Percentiles rank a stretch among this genome's conserved stretches.
These are phyloP conservation scores for Epinotia demarniana DNA, from an alignment of 2,888 invertebrate species.

Conservation along the genomic window DNA sequence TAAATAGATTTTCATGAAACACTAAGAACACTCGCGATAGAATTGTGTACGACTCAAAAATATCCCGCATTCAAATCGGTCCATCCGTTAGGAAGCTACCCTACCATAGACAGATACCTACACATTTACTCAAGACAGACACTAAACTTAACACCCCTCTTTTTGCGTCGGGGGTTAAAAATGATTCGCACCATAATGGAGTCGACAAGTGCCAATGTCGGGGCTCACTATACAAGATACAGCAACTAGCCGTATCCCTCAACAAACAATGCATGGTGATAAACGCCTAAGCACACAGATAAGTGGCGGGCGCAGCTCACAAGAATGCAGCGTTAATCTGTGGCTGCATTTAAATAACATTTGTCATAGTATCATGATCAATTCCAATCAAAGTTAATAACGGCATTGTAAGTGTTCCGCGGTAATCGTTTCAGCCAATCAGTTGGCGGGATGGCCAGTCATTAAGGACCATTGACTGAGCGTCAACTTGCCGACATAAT, in stretches of 20 bases:
- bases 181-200: too few species aligned
- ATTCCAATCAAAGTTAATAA: conserved; percentile 54
- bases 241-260: neutral
- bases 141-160: too few species aligned
- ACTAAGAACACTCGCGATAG: too few species aligned
- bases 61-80: too few species aligned
- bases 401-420: conserved; percentile 41
- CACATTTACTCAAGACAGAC: too few species aligned
- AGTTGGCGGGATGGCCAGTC: conserved; percentile 61
- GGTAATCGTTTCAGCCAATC: conserved; percentile 62
- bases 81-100: too few species aligned
- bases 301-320: conserved; percentile 24
- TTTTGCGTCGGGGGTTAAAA: too few species aligned
- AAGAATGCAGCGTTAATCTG: conserved; percentile 42
- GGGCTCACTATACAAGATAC: neutral
- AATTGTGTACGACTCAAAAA: too few species aligned
- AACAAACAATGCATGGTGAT: neutral
- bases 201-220: too few species aligned
- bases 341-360: conserved; percentile 40
- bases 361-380: conserved; percentile 45
- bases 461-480: conserved; percentile 68
- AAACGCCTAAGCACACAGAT: conserved; percentile 16
- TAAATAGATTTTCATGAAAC: too few species aligned
- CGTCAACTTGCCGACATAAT: conserved; percentile 59
- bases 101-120: too few species aligned